Evolutionary conservation across 53 echinoderm and acorn worm species (phyloP).

Genomic region (Patiria pectinifera): DNA sequence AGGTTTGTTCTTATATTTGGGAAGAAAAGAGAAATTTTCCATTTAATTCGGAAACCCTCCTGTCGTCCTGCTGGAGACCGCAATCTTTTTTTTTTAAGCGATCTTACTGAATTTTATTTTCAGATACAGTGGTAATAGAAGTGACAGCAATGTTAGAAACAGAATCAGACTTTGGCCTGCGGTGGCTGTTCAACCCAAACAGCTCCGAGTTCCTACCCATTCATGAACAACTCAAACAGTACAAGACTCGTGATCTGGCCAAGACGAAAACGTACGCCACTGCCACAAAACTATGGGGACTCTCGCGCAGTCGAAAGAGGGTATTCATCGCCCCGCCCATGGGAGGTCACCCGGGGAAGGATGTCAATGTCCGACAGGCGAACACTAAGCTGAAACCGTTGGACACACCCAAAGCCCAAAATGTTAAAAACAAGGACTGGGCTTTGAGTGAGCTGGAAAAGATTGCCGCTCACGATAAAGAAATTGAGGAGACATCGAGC

Average conservation of each 20-base stretch:
- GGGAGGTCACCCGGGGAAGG: conserved; percentile 68
- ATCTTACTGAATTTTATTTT: not conserved
- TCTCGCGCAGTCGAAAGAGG: conserved; percentile 66
- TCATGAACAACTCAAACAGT: conserved; percentile 87
- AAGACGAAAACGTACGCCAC: conserved; percentile 78
- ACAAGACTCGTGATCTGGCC: conserved; percentile 83
- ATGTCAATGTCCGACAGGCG: conserved; percentile 48
- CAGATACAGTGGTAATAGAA: not conserved
- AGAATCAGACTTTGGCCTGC: conserved; percentile 83
- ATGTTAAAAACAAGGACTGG: conserved; percentile 41
- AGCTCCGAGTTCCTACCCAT: conserved; percentile 86
- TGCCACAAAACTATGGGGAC: conserved; percentile 81
- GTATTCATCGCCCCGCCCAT: conserved; percentile 81
- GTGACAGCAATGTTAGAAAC: conserved; percentile 26
- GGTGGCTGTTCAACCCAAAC: conserved; percentile 84
- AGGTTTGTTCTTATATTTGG: too few relatives aligned
- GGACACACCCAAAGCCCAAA: conserved; percentile 8
- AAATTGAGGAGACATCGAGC: conserved; percentile 68
- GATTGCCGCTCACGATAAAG: conserved; percentile 68
- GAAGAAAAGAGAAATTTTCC: too few relatives aligned
- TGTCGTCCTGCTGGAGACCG: too few relatives aligned
- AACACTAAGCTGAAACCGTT: conserved; percentile 57
- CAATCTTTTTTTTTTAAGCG: too few relatives aligned
- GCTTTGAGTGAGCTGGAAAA: conserved; percentile 84
- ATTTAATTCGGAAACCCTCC: too few relatives aligned